Conservation (phyloP, 2,797 vertebrate genomes). For the Austrolebias charrua region DNA sequence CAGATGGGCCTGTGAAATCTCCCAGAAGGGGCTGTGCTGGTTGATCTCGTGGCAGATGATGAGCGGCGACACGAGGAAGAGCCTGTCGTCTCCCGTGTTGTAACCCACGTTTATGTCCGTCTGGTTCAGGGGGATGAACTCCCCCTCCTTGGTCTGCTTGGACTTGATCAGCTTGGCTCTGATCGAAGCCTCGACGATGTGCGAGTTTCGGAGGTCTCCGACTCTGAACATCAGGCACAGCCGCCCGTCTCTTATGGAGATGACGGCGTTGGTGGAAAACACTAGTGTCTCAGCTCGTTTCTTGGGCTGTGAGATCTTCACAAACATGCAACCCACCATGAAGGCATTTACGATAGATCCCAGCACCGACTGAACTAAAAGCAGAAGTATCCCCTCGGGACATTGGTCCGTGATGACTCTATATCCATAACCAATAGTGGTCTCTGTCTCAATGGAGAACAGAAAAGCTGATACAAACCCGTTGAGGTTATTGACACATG, state of each 20-base stretch:
- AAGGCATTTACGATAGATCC: conserved; percentile 99
- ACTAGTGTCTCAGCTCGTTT: conserved; percentile 98
- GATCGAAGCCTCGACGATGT: conserved; percentile 99
- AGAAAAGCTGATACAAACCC: conserved; percentile 97
- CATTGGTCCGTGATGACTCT: conserved; percentile 98
- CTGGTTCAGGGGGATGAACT: conserved; percentile 99
- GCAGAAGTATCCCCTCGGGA: conserved; percentile 94
- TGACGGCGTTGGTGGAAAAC: conserved; percentile 96
- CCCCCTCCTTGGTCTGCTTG: conserved; percentile 98
- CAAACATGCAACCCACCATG: conserved; percentile 99
- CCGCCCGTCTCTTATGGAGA: conserved; percentile 95
- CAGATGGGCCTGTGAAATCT: conserved; percentile 91
- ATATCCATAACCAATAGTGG: conserved; percentile 97
- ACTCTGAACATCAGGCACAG: conserved; percentile 99
- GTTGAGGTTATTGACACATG: conserved; percentile 97
- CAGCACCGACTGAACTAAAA: conserved; percentile 95
- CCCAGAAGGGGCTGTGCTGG: conserved; percentile 98
- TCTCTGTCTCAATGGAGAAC: conserved; percentile 99
- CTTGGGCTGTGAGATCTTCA: conserved; percentile 99
- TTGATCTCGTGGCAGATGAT: conserved; percentile 99
- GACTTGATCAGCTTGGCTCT: conserved; percentile 98
- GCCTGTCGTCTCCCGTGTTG: conserved; percentile 95
- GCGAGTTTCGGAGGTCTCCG: conserved; percentile 96
- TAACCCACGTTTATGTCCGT: conserved; percentile 99
- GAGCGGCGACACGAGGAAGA: conserved; percentile 97